Evolutionary conservation across 2,113 vertebrate genomes (phyloP).

Genomic region (Dendropsophus ebraccatus): DNA sequence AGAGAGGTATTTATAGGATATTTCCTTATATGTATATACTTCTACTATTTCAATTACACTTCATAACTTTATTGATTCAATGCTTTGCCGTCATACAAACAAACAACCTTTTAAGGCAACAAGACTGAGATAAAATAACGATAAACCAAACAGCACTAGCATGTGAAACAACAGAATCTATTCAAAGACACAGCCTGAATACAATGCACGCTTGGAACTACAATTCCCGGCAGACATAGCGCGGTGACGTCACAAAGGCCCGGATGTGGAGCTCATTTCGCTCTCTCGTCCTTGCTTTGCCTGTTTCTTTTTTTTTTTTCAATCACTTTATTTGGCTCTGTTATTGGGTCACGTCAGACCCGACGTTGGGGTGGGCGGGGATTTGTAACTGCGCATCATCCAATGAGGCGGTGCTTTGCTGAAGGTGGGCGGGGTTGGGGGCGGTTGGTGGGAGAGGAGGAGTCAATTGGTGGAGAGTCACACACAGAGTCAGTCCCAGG

Average conservation of each 20-base stretch:
- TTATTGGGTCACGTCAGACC: background rate
- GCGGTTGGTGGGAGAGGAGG: slow-evolving; percentile 52
- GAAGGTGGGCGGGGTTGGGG: slow-evolving; percentile 23
- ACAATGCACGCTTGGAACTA: slow-evolving; percentile 19
- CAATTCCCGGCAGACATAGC: slow-evolving; percentile 30
- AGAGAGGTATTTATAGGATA: too few relatives aligned
- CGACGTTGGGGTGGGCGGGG: background rate
- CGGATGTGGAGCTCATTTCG: slow-evolving; percentile 14
- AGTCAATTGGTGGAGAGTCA: slow-evolving; percentile 43
- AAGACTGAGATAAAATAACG: too few relatives aligned
- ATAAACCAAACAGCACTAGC: background rate
- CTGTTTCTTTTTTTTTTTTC: slow-evolving; percentile 7
- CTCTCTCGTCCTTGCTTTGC: slow-evolving; percentile 20
- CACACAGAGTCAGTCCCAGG: slow-evolving; percentile 36
- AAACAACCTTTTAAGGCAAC: too few relatives aligned
- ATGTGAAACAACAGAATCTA: background rate
- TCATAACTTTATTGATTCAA: too few relatives aligned
- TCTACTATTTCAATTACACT: too few relatives aligned
- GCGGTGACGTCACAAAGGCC: background rate
- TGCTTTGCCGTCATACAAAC: too few relatives aligned
- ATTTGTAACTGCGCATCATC: background rate
- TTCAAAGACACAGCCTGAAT: background rate
- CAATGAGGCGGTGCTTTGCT: slow-evolving; percentile 44
- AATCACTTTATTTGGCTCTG: slow-evolving; percentile 28
- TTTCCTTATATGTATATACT: too few relatives aligned